Evolutionary conservation across 37 sponge, comb jelly and placozoan genomes (phyloP), one percentile per base, ranked within the genome.

Genomic region (Bolinopsis microptera): DNA sequence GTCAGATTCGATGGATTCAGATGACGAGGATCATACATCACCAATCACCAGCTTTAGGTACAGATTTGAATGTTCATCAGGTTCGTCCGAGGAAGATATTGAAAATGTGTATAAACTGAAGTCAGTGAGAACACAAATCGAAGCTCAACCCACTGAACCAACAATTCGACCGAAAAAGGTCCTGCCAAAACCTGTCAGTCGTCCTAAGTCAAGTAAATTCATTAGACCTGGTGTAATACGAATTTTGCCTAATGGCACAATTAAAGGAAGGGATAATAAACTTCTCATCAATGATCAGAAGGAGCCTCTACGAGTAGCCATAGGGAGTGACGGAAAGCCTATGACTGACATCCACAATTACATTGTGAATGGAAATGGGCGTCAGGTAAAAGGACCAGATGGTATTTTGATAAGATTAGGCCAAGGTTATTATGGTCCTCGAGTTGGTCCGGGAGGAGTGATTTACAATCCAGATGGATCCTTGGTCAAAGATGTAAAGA

Each of bases 181-280:
- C 68, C 68, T 21, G 21, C 13, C 68, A 67, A 67, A 48, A 18
- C 61, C 61, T 48, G 61, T 48, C 61, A 48, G 61, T 5, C 61
- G 61, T 48, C 61, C 61, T n/a, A n/a, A n/a, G n/a, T n/a, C n/a
- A n/a, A n/a, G n/a, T n/a, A 48, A 13, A 13, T 86, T 86, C 61
- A 86, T 86, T 5, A 86, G 90, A 40, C 90, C 90, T 3, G 90
- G 90, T 86, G 90, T 77, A 0, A 34, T 34, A 22, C 22, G 33
- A 21, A 1, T 77, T 32, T 32, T 16, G 2, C 80, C 80, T 35
- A 36, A 77, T 34, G 80, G 80, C 22, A 77, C 80, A 32, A 3
- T 77, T 34, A 77, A 13, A 1, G 80, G 80, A 22, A 40, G 61
- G 37, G 90, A 86, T 25, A 86, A 86, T 48, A 86, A 86, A 38